Evolutionary conservation across 2,113 vertebrate genomes (phyloP).

Genomic region (Takifugu bimaculatus): DNA sequence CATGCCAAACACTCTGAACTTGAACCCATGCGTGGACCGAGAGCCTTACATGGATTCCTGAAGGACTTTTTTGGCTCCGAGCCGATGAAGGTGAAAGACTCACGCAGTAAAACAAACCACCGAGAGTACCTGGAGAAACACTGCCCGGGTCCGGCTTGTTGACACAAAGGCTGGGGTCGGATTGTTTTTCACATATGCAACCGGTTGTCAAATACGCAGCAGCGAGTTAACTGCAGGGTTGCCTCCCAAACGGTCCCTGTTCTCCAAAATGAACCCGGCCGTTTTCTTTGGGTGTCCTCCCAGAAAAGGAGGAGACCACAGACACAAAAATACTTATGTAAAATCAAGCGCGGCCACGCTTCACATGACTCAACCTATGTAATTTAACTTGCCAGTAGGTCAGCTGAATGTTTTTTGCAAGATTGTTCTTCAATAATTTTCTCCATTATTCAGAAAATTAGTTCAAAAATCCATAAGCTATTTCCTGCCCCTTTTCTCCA

Average conservation of each 20-base stretch:
- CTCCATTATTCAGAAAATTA: too few species aligned
- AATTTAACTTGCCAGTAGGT: not conserved
- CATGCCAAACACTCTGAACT: conserved; percentile 4
- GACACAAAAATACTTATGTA: conserved; percentile 47
- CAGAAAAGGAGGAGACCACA: conserved; percentile 53
- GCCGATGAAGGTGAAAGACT: conserved; percentile 19
- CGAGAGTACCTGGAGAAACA: conserved; percentile 36
- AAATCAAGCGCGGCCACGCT: conserved; percentile 11
- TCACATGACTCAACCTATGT: conserved; percentile 3
- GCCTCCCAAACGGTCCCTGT: conserved; percentile 36
- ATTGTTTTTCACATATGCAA: conserved; percentile 62
- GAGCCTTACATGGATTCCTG: conserved; percentile 4
- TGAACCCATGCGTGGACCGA: not conserved
- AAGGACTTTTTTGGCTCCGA: conserved; percentile 11
- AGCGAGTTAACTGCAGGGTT: conserved; percentile 45
- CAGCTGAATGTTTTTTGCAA: not conserved
- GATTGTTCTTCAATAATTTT: too few species aligned
- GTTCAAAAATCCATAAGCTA: too few species aligned
- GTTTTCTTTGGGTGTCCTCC: conserved; percentile 58
- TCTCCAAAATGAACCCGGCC: conserved; percentile 38
- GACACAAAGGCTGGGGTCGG: conserved; percentile 56
- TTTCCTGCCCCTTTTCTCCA: not conserved
- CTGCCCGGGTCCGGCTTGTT: conserved; percentile 50
- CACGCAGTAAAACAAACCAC: conserved; percentile 61
- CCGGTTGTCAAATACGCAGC: conserved; percentile 54